phyloP scores from a whole-genome alignment of 2,888 invertebrate genomes.

The Didymodactylos carnosus region DNA sequence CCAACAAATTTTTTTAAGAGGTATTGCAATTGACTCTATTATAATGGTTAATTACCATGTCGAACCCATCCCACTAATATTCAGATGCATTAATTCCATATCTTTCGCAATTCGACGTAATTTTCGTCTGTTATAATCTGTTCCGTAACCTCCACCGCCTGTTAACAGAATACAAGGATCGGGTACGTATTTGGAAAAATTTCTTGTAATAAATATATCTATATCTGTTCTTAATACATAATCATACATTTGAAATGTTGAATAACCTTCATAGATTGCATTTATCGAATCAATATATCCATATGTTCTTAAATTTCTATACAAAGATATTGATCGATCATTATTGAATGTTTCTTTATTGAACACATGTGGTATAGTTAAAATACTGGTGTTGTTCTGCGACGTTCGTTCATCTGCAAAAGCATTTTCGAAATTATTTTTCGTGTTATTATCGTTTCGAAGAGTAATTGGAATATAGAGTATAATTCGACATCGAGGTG shows the following conservation, averaged over 20 bases:
- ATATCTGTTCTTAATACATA: slow-evolving; percentile 4
- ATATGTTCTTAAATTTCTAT: background rate
- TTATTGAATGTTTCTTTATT: background rate
- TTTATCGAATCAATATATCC: slow-evolving; percentile 6
- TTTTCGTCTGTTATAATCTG: slow-evolving; percentile 8
- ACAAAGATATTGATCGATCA: background rate
- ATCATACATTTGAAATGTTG: slow-evolving; percentile 6
- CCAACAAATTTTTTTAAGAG: too few species aligned
- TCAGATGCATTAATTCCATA: background rate
- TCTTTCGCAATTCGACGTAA: slow-evolving; percentile 1
- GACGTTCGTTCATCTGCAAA: background rate
- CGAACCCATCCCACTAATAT: slow-evolving; percentile 2
- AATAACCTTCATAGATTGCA: slow-evolving; percentile 7
- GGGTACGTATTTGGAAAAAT: slow-evolving; percentile 6
- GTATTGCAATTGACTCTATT: too few species aligned
- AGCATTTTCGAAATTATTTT: background rate
- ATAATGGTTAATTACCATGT: slow-evolving; percentile 9
- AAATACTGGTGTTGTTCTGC: too few species aligned
- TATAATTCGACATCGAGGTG: background rate
- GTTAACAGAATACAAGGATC: background rate
- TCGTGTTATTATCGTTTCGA: background rate
- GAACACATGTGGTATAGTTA: background rate
- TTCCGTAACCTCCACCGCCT: slow-evolving; percentile 7
- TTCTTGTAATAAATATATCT: slow-evolving; percentile 5
- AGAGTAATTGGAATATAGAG: background rate